Conservation (phyloP, 2,888 invertebrate species). For the Diogma glabrata region DNA sequence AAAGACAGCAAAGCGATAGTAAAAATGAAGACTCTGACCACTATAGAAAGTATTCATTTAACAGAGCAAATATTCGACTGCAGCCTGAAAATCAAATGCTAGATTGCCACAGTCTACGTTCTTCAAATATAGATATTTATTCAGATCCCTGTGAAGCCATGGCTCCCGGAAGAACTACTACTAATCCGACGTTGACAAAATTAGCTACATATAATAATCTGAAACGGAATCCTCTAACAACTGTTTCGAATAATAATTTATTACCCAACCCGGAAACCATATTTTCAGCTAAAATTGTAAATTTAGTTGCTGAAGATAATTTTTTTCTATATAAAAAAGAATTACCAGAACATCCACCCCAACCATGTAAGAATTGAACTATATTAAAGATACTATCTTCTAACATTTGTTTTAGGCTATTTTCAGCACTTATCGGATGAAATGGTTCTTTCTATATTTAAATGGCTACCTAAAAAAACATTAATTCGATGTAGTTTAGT, state of each 20-base stretch:
- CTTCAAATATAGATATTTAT: constrained; percentile 27
- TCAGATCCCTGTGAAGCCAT: constrained; percentile 18
- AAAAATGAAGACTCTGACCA: too few species aligned
- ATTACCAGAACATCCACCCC: constrained; percentile 21
- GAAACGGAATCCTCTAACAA: constrained; percentile 31
- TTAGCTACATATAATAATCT: constrained; percentile 17
- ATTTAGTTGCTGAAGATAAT: constrained; percentile 26
- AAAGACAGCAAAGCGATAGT: too few species aligned
- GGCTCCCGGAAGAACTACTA: not conserved
- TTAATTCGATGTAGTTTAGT: constrained; percentile 61
- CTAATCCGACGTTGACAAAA: not conserved
- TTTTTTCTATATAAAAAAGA: constrained; percentile 32
- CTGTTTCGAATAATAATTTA: constrained; percentile 29
- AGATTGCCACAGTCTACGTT: too few species aligned
- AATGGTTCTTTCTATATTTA: constrained; percentile 68
- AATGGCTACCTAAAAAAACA: constrained; percentile 67
- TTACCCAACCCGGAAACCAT: constrained; percentile 3
- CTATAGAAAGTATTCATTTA: too few species aligned
- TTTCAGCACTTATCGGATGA: constrained; percentile 75
- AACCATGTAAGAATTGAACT: constrained; percentile 22
- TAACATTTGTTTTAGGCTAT: constrained; percentile 44
- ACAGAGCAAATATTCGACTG: too few species aligned
- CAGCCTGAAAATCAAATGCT: too few species aligned
- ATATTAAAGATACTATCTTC: not conserved
- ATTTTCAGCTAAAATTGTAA: not conserved